Evolutionary conservation across 2,113 vertebrate genomes (phyloP).

Genomic region (Proteles cristata): DNA sequence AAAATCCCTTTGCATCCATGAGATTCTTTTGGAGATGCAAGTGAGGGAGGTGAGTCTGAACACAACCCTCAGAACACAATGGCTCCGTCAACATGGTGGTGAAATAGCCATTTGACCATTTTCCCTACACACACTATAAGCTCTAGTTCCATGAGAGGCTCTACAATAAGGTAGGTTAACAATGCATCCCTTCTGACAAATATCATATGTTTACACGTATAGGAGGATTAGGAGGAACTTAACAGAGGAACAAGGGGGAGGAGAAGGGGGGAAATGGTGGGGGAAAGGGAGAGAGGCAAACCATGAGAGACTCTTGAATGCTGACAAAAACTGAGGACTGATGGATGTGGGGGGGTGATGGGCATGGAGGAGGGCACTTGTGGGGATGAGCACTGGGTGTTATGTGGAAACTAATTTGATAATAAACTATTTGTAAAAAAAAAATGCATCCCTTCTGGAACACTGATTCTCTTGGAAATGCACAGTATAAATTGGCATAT

Average conservation of each 20-base stretch:
- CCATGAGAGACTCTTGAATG: too few relatives aligned
- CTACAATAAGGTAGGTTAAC: not conserved
- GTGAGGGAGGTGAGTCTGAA: not conserved
- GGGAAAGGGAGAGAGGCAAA: too few relatives aligned
- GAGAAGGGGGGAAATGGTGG: too few relatives aligned
- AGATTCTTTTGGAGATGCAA: not conserved
- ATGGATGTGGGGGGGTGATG: too few relatives aligned
- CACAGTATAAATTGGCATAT: not conserved
- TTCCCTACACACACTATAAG: not conserved
- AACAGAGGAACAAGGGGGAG: too few relatives aligned
- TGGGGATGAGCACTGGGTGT: too few relatives aligned
- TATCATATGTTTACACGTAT: too few relatives aligned
- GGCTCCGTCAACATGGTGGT: rapidly evolving
- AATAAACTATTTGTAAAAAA: too few relatives aligned
- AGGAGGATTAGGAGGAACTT: too few relatives aligned
- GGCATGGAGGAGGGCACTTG: too few relatives aligned
- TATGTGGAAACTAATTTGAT: too few relatives aligned
- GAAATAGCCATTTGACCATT: not conserved
- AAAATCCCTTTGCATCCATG: not conserved
- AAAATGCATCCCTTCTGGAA: not conserved
- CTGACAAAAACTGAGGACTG: too few relatives aligned
- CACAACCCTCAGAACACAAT: not conserved
- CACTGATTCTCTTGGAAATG: not conserved
- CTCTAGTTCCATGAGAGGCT: not conserved
- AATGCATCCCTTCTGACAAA: not conserved